Conservation (phyloP, 1,140 invertebrate genomes). For the Oppia nitens region DNA sequence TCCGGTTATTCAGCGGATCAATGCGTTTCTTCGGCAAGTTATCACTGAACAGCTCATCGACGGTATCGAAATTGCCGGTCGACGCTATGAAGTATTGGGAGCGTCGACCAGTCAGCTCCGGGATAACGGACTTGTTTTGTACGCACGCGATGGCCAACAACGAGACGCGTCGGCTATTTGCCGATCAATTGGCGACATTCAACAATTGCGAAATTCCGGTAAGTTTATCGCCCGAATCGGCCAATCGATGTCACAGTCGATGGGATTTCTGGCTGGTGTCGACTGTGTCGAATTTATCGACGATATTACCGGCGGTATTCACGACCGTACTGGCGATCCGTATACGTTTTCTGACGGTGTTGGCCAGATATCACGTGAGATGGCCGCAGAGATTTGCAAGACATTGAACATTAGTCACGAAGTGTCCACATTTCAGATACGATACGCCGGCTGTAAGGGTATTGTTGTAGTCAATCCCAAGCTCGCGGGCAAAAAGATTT, state of each 20-base stretch:
- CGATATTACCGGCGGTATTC: constrained; percentile 12
- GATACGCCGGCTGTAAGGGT: constrained; percentile 22
- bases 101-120: constrained; percentile 25
- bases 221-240: constrained; percentile 27
- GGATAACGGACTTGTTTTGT: constrained; percentile 25
- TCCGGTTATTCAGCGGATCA: background rate
- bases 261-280: constrained; percentile 43
- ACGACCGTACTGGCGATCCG: constrained; percentile 8
- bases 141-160: constrained; percentile 18
- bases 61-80: constrained; percentile 18
- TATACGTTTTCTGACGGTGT: constrained; percentile 24
- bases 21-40: constrained; percentile 7
- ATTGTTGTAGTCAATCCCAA: constrained; percentile 19
- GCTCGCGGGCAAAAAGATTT: constrained; percentile 12
- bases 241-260: constrained; percentile 39
- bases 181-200: constrained; percentile 22
- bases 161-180: constrained; percentile 15
- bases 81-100: constrained; percentile 24
- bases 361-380: constrained; percentile 21
- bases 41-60: constrained; percentile 11
- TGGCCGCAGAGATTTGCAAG: constrained; percentile 15
- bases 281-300: constrained; percentile 12
- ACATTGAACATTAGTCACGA: constrained; percentile 3
- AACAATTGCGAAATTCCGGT: constrained; percentile 21
- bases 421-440: constrained; percentile 21